Percentiles rank a stretch among this genome's conserved stretches.
Evolutionary conservation across 1,140 invertebrate species (phyloP).

Genomic region (Holotrichia oblita): DNA sequence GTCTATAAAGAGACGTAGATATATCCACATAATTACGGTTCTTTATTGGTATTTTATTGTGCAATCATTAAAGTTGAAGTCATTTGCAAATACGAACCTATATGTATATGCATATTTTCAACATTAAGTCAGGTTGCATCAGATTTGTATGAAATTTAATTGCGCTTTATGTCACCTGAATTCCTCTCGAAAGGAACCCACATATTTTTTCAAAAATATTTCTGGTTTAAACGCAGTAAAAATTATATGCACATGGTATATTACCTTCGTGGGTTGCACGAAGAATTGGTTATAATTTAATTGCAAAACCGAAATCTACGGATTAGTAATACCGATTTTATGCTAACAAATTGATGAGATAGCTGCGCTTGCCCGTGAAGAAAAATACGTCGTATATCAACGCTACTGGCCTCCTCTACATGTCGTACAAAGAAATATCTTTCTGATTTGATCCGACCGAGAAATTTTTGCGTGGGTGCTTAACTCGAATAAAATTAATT

Average conservation of each 20-base stretch:
- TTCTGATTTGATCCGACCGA: neutral
- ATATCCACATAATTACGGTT: neutral
- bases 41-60: conserved; percentile 6
- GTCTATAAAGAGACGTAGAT: neutral
- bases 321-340: conserved; percentile 8
- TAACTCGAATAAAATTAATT: conserved; percentile 31
- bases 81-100: neutral
- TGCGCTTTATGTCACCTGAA: neutral
- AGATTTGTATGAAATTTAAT: conserved; percentile 24
- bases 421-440: neutral
- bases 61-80: conserved; percentile 10
- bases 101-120: neutral
- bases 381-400: neutral
- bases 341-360: neutral
- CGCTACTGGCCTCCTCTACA: neutral
- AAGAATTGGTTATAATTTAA: neutral
- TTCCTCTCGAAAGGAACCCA: neutral
- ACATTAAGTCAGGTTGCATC: conserved; percentile 4
- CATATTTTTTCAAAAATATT: neutral
- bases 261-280: neutral
- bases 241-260: neutral
- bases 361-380: neutral
- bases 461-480: conserved; percentile 24
- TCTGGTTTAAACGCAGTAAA: neutral
- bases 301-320: neutral